Evolutionary conservation across 2,113 vertebrate genomes (phyloP).

Genomic region (Paracanthobrama guichenoti): DNA sequence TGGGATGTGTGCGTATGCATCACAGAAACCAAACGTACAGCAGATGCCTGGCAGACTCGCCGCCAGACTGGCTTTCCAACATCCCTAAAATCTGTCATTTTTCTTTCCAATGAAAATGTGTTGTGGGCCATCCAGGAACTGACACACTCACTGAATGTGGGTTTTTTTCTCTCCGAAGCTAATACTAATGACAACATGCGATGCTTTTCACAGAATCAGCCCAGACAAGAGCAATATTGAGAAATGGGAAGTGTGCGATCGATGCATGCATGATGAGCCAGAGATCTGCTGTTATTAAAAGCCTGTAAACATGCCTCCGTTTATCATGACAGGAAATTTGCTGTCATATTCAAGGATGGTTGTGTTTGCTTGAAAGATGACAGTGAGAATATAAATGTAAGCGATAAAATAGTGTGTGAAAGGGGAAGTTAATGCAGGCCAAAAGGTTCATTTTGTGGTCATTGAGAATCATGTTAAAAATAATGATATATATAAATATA

Average conservation of each 20-base stretch:
- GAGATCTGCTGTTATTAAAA: not conserved
- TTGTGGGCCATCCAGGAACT: conserved; percentile 10
- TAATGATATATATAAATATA: no score
- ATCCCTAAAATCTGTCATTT: conserved; percentile 4
- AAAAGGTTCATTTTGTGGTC: not conserved
- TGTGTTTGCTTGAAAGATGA: not conserved
- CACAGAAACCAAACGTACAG: not conserved
- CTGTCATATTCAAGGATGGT: no score
- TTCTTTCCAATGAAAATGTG: not conserved
- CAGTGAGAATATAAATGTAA: not conserved
- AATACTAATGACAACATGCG: not conserved
- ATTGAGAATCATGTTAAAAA: not conserved
- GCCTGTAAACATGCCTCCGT: not conserved
- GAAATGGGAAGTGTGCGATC: conserved; percentile 23
- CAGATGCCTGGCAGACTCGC: no score
- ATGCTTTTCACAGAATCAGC: conserved; percentile 33
- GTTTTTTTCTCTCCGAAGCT: conserved; percentile 33
- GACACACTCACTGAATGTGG: conserved; percentile 13
- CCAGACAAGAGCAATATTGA: not conserved
- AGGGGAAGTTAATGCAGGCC: not conserved
- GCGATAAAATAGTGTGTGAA: not conserved
- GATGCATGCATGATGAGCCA: no score
- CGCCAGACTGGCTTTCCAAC: not conserved
- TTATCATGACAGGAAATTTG: not conserved
- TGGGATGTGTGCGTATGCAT: not conserved